phyloP scores from a whole-genome alignment of 2,888 invertebrate species.

The Drosophila subquinaria region DNA sequence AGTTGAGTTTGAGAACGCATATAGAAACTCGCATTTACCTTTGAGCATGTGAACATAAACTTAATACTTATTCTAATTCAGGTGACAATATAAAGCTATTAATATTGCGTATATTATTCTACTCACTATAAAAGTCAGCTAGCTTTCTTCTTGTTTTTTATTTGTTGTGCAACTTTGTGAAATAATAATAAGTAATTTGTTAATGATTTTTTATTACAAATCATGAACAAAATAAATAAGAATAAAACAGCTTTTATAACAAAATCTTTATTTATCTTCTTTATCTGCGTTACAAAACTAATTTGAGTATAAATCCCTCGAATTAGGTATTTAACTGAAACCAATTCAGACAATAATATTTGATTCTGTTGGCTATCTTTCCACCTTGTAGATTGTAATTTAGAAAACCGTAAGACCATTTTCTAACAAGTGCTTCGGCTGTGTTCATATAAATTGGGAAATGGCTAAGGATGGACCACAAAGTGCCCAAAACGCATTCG shows the following conservation, averaged over 20 bases:
- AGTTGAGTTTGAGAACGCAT: too few relatives aligned
- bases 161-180: too few relatives aligned
- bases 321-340: neutral
- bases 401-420: neutral
- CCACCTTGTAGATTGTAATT: neutral
- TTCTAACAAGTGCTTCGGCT: neutral
- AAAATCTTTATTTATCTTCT: too few relatives aligned
- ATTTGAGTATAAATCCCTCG: neutral
- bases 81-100: too few relatives aligned
- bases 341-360: neutral
- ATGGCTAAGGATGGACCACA: conserved; percentile 6
- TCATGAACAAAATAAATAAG: too few relatives aligned
- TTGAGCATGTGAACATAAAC: neutral
- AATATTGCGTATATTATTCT: too few relatives aligned
- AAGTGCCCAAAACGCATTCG: conserved; percentile 23
- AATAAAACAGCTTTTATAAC: too few relatives aligned
- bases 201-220: too few relatives aligned
- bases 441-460: conserved; percentile 5
- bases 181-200: too few relatives aligned
- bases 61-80: neutral
- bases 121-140: too few relatives aligned
- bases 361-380: neutral
- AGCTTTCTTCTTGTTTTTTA: too few relatives aligned
- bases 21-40: neutral
- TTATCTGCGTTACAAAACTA: neutral